Base-by-base conservation (phyloP, 2,113 vertebrate genomes). In the Phyllopteryx taeniolatus region DNA sequence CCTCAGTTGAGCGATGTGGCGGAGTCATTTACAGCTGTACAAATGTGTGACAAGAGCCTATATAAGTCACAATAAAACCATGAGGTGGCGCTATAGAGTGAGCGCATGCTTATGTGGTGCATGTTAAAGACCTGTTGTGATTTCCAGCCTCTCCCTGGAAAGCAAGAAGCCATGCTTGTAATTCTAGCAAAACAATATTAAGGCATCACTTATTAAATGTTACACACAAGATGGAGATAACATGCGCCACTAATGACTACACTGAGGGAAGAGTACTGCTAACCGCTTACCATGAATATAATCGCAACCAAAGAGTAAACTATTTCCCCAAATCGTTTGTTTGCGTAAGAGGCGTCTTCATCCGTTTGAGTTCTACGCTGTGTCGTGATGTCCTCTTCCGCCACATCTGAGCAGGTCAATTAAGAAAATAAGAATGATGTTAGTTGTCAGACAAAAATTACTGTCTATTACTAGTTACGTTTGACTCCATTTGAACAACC, bases 241-340 rank as follows among this genome's bases (percentile, higher is more conserved):
- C 89, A 90, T 91, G 88, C 54, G 78, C 85, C 87, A 87, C 89
- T 87, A 89, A 90, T 85, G 84, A 90, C 70, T 86, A 91, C 84
- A 87, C 53, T 64, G 68, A 84, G 84, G 81, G 78, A 87, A 80
- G 79, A 87, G 81, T 79, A 87, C 77, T 67, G 64, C 82, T 87
- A 79, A 82, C 75, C 67, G 71, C 77, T 73, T 79, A 77, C 72
- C 73, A 87, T 86, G 81, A 85, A 85, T 86, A 80, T 85, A 82
- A 74, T 71, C 73, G 70, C 77, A 83, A 89, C 85, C 73, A 79
- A 79, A 39, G 35, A 70, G 70, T 80, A 65, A 85, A 79, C 79
- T 63, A 76, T 73, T 86, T 89, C 88, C 89, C 88, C 87, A 87
- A 82, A 79, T 14, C 43, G n/a, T 27, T 63, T 9, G 6, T 20